These are phyloP conservation scores for Aviceda subcristata DNA, from an alignment of 2,113 vertebrate species.

Conservation along the genomic window DNA sequence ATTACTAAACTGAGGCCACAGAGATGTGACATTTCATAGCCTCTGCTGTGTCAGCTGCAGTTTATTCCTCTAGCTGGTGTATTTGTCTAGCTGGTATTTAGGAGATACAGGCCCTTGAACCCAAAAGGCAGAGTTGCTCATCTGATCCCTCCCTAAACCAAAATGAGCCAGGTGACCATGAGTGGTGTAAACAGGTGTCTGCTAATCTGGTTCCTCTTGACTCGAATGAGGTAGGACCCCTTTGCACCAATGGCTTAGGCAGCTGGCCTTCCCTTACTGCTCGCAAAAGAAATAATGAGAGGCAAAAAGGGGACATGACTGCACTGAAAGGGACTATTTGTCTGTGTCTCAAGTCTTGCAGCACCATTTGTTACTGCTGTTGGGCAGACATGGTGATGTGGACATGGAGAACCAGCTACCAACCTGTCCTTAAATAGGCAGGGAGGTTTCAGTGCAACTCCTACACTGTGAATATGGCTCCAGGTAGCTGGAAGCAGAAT, in stretches of 20 bases:
- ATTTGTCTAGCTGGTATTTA: background rate
- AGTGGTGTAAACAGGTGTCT: background rate
- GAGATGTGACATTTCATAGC: background rate
- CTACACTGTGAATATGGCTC: fast-evolving
- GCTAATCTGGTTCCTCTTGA: background rate
- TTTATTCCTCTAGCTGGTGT: background rate
- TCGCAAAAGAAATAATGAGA: background rate
- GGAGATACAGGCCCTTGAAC: background rate
- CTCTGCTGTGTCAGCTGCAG: background rate
- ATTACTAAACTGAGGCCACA: background rate
- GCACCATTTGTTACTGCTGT: background rate
- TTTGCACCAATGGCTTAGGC: background rate
- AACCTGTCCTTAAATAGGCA: background rate
- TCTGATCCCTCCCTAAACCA: background rate
- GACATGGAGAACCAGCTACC: background rate
- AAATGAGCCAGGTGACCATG: background rate
- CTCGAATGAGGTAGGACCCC: background rate
- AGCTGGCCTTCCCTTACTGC: background rate
- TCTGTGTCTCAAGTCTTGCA: background rate
- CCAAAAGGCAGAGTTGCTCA: background rate
- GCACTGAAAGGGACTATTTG: background rate
- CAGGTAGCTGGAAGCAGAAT: background rate
- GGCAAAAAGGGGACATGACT: background rate
- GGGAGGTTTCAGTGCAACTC: fast-evolving
- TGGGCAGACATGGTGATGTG: background rate